Evolutionary conservation across 2,113 vertebrate species (phyloP).

Genomic region (Varanus komodoensis): DNA sequence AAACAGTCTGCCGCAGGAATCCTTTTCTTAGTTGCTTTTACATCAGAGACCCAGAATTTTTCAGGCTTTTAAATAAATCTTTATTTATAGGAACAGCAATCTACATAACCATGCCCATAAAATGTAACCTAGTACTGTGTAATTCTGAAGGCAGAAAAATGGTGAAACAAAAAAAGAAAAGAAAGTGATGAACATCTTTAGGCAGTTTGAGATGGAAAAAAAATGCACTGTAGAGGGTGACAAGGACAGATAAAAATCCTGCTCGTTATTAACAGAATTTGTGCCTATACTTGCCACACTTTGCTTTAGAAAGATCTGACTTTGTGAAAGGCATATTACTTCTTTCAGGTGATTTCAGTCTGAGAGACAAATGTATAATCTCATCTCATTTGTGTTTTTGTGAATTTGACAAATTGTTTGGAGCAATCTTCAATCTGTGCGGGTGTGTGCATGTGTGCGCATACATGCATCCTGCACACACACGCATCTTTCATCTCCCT

Average conservation of each 20-base stretch:
- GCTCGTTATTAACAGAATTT: constrained; percentile 74
- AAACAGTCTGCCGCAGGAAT: neutral
- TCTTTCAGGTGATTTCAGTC: constrained; percentile 62
- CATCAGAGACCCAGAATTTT: neutral
- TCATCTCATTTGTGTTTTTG: constrained; percentile 67
- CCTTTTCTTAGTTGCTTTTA: neutral
- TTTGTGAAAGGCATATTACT: constrained; percentile 65
- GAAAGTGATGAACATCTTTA: constrained; percentile 55
- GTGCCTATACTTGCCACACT: constrained; percentile 68
- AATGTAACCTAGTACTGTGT: constrained; percentile 11
- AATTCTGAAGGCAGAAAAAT: constrained; percentile 28
- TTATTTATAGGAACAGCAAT: neutral
- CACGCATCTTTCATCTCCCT: neutral
- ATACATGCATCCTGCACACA: too few species aligned
- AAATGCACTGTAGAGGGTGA: constrained; percentile 68
- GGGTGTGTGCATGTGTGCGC: neutral
- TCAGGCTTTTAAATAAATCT: too few species aligned
- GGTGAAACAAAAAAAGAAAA: constrained; percentile 40
- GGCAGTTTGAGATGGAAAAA: constrained; percentile 54
- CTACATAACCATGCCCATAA: neutral
- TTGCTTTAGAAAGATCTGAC: constrained; percentile 66
- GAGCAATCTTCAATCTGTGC: constrained; percentile 49
- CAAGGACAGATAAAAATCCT: constrained; percentile 68
- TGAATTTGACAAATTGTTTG: constrained; percentile 72
- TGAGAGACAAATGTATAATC: constrained; percentile 61